These are phyloP conservation scores for Agapostemon virescens DNA, from an alignment of 2,888 invertebrate genomes.

Conservation along the genomic window DNA sequence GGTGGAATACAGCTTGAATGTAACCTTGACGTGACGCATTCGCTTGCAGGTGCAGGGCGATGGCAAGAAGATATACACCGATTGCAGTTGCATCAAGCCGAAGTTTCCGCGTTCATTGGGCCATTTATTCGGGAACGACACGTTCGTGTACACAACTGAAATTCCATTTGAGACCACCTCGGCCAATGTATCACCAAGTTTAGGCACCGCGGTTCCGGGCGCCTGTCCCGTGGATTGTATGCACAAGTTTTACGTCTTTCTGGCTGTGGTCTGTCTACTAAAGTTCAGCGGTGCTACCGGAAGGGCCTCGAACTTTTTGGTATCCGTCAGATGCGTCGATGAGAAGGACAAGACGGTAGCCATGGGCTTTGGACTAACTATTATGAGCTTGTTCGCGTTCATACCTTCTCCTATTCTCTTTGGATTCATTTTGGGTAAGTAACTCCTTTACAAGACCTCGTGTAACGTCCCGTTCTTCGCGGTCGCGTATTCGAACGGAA, in stretches of 20 bases:
- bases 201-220: slow-evolving; percentile 81
- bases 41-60: slow-evolving; percentile 71
- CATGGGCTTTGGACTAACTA: slow-evolving; percentile 86
- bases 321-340: slow-evolving; percentile 86
- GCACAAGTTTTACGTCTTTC: slow-evolving; percentile 82
- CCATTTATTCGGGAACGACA: slow-evolving; percentile 59
- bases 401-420: slow-evolving; percentile 90
- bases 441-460: too few relatives aligned
- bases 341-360: slow-evolving; percentile 88
- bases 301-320: slow-evolving; percentile 84
- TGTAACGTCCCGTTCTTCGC: too few relatives aligned
- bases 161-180: slow-evolving; percentile 60
- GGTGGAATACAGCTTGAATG: too few relatives aligned
- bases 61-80: slow-evolving; percentile 77
- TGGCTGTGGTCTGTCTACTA: slow-evolving; percentile 82
- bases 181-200: slow-evolving; percentile 50
- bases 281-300: slow-evolving; percentile 85
- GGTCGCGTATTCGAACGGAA: too few relatives aligned
- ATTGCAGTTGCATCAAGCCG: slow-evolving; percentile 81
- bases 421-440: slow-evolving; percentile 86
- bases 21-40: background rate
- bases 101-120: slow-evolving; percentile 61
- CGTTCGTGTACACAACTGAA: slow-evolving; percentile 59
- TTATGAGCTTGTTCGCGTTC: slow-evolving; percentile 87
- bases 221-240: slow-evolving; percentile 83